phyloP scores from a whole-genome alignment of 2,797 vertebrate genomes.

The Chaetodon trifasciatus region DNA sequence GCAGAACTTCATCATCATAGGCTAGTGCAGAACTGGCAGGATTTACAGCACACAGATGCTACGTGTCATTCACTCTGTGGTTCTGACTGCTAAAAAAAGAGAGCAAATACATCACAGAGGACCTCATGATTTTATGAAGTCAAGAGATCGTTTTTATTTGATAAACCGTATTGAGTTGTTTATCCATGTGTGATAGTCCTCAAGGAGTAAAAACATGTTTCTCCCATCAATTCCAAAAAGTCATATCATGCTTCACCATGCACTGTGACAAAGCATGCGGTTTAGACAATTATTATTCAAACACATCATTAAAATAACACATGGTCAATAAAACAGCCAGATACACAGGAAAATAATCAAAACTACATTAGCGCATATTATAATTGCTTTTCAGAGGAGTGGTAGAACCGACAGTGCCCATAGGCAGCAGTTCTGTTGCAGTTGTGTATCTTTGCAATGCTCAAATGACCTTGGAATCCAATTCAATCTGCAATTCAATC shows the following conservation, averaged over 20 bases:
- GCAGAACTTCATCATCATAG: constrained; percentile 14
- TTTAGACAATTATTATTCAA: constrained; percentile 26
- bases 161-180: constrained; percentile 18
- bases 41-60: constrained; percentile 1
- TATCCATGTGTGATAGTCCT: constrained; percentile 7
- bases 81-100: background rate
- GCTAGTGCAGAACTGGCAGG: background rate
- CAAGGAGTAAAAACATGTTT: constrained; percentile 22
- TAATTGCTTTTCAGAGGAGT: constrained; percentile 59
- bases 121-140: background rate
- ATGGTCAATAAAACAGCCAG: constrained; percentile 47
- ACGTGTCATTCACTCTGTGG: background rate
- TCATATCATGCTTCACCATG: constrained; percentile 19
- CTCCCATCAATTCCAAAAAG: constrained; percentile 5
- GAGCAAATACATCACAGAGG: background rate
- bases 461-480: constrained; percentile 80
- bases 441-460: constrained; percentile 55
- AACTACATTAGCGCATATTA: constrained; percentile 32
- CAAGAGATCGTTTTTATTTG: constrained; percentile 32
- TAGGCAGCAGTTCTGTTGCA: constrained; percentile 37
- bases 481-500: constrained; percentile 79
- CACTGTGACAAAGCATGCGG: background rate
- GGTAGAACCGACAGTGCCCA: constrained; percentile 3
- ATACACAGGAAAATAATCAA: constrained; percentile 43
- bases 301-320: constrained; percentile 36